Base-by-base conservation (phyloP, 1,140 invertebrate genomes). In the Cydia amplana region DNA sequence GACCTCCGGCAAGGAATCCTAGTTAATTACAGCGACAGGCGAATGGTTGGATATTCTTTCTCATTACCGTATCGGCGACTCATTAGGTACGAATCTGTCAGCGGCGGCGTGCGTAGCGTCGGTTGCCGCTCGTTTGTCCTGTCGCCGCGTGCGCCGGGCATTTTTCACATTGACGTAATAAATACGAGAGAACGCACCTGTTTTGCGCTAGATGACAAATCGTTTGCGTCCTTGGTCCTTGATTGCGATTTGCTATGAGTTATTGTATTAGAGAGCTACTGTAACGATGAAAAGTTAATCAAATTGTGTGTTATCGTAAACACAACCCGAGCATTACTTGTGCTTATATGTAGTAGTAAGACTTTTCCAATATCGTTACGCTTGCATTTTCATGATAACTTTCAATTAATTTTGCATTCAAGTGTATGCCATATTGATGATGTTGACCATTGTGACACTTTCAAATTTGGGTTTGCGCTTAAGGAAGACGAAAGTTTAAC, bases 1-100 rank as follows among this genome's bases (percentile, higher is more conserved):
- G 25, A 36, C 70, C 28, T 64, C 74, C 77, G 74, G 65, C 67
- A 43, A 51, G 75, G 76, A 77, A 84, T 79, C 74, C 76, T 76
- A 77, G 77, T 82, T 83, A 84, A 84, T 84, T 84, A 80, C 77
- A 74, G 25, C 65, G 77, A 80, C 82, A 79, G 76, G 73, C 78
- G 60, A 82, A 83, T 83, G 77, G 80, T 75, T 74, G 79, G 73
- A 80, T 83, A 83, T 82, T 82, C 79, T 83, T 83, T 83, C 82
- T 80, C 82, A 83, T 82, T 83, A 83, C 77, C 73, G 73, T 77
- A 74, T 75, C 77, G 72, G 72, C 77, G 80, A 64, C 79, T 82
- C 80, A 81, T 83, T 82, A 82, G 75, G 77, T 78, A 63, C 76
- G 80, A 72, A 80, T 81, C 80, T 80, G 78, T 82, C 82, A 79